Evolutionary conservation across 2,797 vertebrate species (phyloP).

Genomic region (Gymnoscopelus braueri): DNA sequence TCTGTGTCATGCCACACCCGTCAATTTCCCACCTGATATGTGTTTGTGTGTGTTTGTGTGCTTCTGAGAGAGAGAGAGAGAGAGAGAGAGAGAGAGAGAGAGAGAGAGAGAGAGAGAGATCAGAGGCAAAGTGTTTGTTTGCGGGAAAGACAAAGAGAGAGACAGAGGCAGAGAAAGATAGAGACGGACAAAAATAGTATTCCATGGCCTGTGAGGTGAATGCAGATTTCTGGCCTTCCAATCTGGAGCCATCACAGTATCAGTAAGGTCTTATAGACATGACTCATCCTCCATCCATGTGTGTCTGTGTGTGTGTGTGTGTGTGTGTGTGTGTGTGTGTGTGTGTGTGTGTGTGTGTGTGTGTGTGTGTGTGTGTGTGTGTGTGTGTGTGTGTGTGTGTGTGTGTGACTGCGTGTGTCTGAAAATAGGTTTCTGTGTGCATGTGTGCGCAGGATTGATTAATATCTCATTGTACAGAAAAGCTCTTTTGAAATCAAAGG

Average conservation of each 20-base stretch:
- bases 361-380: background rate
- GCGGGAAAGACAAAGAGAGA: constrained; percentile 23
- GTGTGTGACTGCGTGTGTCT: background rate
- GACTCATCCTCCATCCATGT: constrained; percentile 66
- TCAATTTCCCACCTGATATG: constrained; percentile 43
- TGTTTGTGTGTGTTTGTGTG: background rate
- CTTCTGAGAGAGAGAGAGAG: background rate
- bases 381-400: background rate
- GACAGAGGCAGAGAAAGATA: constrained; percentile 9
- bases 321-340: constrained; percentile 19
- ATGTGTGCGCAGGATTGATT: constrained; percentile 25
- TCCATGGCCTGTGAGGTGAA: constrained; percentile 61
- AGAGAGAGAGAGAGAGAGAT: constrained; percentile 25
- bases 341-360: background rate
- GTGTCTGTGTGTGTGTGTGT: constrained; percentile 24
- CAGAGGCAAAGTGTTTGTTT: constrained; percentile 30
- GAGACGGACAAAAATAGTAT: constrained; percentile 23
- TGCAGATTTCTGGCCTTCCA: constrained; percentile 65
- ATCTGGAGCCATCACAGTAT: constrained; percentile 73
- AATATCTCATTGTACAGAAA: constrained; percentile 21
- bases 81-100: constrained; percentile 10
- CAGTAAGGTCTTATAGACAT: constrained; percentile 72
- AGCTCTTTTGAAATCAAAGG: constrained; percentile 20
- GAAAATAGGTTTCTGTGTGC: background rate
- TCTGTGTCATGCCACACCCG: constrained; percentile 85